Conservation (phyloP, 1,140 invertebrate species). For the Lasioglossum albipes region DNA sequence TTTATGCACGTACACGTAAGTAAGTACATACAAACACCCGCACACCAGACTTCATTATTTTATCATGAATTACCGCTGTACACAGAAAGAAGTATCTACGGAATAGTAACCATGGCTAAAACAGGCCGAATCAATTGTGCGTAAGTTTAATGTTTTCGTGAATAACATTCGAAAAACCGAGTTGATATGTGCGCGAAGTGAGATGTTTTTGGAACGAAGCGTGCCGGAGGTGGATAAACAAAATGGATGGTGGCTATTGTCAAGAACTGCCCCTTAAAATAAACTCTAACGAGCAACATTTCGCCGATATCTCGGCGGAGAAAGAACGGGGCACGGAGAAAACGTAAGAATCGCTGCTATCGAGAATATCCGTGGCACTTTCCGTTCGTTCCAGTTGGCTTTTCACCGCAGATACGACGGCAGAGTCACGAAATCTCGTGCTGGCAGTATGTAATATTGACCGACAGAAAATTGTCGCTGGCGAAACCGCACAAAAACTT, state of each 20-base stretch:
- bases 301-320: not conserved
- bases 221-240: conserved; percentile 67
- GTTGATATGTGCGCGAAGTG: conserved; percentile 8
- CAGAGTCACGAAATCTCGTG: not conserved
- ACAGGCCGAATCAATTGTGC: not conserved
- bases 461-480: conserved; percentile 12
- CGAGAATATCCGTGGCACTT: not conserved
- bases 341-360: not conserved
- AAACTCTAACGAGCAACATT: not conserved
- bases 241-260: conserved; percentile 73
- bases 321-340: not conserved
- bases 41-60: too few relatives aligned
- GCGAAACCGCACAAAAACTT: not conserved
- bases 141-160: conserved; percentile 1
- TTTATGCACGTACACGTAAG: too few relatives aligned
- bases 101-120: not conserved
- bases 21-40: too few relatives aligned
- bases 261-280: conserved; percentile 37
- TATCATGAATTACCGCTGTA: not conserved
- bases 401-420: not conserved
- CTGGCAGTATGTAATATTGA: conserved; percentile 23
- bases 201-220: conserved; percentile 59
- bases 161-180: conserved; percentile 17
- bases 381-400: not conserved
- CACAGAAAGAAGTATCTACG: not conserved